These are phyloP conservation scores for Varecia variegata DNA, from an alignment of 2,797 vertebrate genomes.

Conservation along the genomic window DNA sequence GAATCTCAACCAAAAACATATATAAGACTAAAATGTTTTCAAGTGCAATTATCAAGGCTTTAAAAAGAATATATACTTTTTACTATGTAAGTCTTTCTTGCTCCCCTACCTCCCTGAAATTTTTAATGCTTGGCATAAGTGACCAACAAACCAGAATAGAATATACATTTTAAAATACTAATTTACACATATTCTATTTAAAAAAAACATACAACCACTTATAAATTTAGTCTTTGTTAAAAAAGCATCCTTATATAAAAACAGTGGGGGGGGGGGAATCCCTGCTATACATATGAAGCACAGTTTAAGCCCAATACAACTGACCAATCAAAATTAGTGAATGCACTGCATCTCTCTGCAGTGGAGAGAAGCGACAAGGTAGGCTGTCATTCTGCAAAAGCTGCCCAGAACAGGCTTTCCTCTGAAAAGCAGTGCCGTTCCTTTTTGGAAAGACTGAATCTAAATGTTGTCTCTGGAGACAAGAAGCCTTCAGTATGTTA, in stretches of 20 bases:
- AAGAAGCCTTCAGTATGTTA: slow-evolving; percentile 87
- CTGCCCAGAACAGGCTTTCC: slow-evolving; percentile 85
- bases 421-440: slow-evolving; percentile 82
- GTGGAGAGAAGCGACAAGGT: slow-evolving; percentile 92
- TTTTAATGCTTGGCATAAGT: slow-evolving; percentile 76
- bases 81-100: slow-evolving; percentile 41
- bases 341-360: slow-evolving; percentile 98
- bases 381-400: slow-evolving; percentile 91
- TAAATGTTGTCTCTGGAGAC: slow-evolving; percentile 86
- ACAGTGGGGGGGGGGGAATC: slow-evolving; percentile 58
- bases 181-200: slow-evolving; percentile 81
- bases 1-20: slow-evolving; percentile 58
- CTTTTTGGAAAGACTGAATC: slow-evolving; percentile 83
- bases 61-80: slow-evolving; percentile 75
- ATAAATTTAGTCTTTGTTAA: slow-evolving; percentile 80
- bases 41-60: slow-evolving; percentile 73
- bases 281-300: slow-evolving; percentile 85
- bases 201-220: slow-evolving; percentile 79
- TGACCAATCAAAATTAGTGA: slow-evolving; percentile 96
- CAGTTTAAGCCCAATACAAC: slow-evolving; percentile 92
- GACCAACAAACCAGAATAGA: slow-evolving; percentile 78
- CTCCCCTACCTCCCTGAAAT: neutral
- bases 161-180: slow-evolving; percentile 78
- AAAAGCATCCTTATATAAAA: slow-evolving; percentile 84
- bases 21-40: slow-evolving; percentile 63